Conservation (phyloP, 2,113 vertebrate species). For the Prunella fulvescens region DNA sequence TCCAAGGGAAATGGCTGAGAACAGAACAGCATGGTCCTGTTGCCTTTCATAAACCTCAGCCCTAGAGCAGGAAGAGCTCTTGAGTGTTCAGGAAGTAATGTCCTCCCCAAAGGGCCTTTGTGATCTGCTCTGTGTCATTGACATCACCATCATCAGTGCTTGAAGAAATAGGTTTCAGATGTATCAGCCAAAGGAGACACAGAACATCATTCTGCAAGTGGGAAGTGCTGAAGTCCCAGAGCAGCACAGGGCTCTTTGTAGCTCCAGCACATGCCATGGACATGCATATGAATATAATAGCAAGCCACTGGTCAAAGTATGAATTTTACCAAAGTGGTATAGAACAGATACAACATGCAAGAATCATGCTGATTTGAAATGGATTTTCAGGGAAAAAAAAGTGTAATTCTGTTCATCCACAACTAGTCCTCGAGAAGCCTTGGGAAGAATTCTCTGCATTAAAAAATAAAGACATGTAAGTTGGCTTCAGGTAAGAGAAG, state of each 20-base stretch:
- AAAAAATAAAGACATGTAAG: neutral
- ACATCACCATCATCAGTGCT: neutral
- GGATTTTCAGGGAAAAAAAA: neutral
- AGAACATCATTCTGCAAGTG: neutral
- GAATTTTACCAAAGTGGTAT: neutral
- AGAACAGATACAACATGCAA: neutral
- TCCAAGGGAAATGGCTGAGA: neutral
- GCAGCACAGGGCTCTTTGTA: neutral
- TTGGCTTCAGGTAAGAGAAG: neutral
- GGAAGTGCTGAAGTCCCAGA: neutral
- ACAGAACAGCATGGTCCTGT: neutral
- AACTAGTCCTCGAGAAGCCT: neutral
- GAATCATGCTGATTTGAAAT: neutral
- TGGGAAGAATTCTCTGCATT: neutral
- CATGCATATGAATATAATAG: neutral
- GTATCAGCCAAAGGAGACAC: neutral
- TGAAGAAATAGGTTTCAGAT: constrained; percentile 7
- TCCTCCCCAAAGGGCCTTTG: neutral
- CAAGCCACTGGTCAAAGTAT: neutral
- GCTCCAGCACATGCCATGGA: neutral
- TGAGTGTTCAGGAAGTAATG: neutral
- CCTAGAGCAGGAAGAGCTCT: neutral
- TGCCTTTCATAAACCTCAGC: neutral
- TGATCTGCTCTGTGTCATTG: neutral
- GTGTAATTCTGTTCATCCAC: fast-evolving